Percentiles rank a stretch among this genome's conserved stretches.
Evolutionary conservation across 53 echinoderm and acorn worm species (phyloP).

Genomic region (Arbacia lixula): DNA sequence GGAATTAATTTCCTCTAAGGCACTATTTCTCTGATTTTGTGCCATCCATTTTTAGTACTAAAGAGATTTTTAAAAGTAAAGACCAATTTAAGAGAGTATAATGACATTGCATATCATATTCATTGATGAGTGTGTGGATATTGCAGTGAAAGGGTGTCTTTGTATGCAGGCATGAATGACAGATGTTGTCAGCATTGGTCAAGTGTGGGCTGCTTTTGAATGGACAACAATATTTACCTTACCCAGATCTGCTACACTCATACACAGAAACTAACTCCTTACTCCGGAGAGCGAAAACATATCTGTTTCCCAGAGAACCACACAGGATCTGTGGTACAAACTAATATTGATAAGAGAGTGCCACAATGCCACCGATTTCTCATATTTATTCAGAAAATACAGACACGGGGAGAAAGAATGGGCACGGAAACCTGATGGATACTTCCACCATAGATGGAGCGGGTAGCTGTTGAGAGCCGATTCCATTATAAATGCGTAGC

Average conservation of each 20-base stretch:
- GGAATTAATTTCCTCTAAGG: no score
- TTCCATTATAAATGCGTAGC: background rate
- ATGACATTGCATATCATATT: no score
- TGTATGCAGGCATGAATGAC: no score
- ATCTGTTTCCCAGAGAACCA: conserved; percentile 23
- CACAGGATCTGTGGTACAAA: conserved; percentile 6
- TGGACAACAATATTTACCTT: conserved; percentile 32
- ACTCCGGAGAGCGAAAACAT: background rate
- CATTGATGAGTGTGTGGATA: no score
- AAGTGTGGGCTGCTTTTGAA: background rate
- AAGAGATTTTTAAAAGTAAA: no score
- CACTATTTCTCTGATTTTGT: no score
- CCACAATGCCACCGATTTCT: conserved; percentile 14
- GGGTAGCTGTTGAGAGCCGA: background rate
- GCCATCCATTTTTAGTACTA: no score
- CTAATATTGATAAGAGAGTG: conserved; percentile 9
- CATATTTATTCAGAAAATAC: conserved; percentile 35
- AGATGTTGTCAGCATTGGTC: conserved; percentile 12
- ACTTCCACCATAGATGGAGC: no score
- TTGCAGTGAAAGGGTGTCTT: no score
- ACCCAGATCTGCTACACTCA: conserved; percentile 21
- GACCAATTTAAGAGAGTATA: no score
- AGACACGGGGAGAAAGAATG: background rate
- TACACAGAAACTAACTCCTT: no score
- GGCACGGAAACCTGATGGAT: no score